phyloP scores from a whole-genome alignment of 2,888 invertebrate genomes.

The Aethes cnicana region DNA sequence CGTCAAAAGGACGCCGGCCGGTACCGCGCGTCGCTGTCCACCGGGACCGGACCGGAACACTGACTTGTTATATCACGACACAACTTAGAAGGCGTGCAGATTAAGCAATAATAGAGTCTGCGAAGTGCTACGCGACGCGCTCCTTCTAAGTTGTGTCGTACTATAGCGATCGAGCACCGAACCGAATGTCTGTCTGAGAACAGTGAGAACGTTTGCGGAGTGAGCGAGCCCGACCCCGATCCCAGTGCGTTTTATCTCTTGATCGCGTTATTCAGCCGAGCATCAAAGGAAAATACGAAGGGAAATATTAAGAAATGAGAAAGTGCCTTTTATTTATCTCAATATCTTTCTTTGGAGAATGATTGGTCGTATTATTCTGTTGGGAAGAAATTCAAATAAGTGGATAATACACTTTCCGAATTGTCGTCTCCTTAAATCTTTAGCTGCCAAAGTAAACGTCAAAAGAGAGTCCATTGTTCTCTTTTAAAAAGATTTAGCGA shows the following conservation, averaged over 20 bases:
- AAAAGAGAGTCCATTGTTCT: neutral
- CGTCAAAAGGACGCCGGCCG: constrained; percentile 1
- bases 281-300: constrained; percentile 72
- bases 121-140: too few relatives aligned
- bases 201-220: constrained; percentile 58
- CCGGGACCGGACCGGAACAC: too few relatives aligned
- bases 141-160: too few relatives aligned
- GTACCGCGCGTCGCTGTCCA: too few relatives aligned
- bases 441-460: neutral
- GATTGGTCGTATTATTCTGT: constrained; percentile 45
- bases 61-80: too few relatives aligned
- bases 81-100: too few relatives aligned
- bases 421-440: constrained; percentile 7
- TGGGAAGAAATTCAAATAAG: constrained; percentile 33
- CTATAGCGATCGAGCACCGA: constrained; percentile 48
- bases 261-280: constrained; percentile 77
- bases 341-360: constrained; percentile 57
- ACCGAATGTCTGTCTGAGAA: constrained; percentile 49
- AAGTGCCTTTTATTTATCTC: constrained; percentile 63
- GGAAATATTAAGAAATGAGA: constrained; percentile 67
- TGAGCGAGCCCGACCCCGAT: constrained; percentile 54
- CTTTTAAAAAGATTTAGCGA: neutral
- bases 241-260: constrained; percentile 73
- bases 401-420: constrained; percentile 33
- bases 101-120: too few relatives aligned